Percentiles rank a stretch among this genome's conserved stretches.
These are phyloP conservation scores for Amphiura filiformis DNA, from an alignment of 35 echinoderm and acorn worm species.

Conservation along the genomic window DNA sequence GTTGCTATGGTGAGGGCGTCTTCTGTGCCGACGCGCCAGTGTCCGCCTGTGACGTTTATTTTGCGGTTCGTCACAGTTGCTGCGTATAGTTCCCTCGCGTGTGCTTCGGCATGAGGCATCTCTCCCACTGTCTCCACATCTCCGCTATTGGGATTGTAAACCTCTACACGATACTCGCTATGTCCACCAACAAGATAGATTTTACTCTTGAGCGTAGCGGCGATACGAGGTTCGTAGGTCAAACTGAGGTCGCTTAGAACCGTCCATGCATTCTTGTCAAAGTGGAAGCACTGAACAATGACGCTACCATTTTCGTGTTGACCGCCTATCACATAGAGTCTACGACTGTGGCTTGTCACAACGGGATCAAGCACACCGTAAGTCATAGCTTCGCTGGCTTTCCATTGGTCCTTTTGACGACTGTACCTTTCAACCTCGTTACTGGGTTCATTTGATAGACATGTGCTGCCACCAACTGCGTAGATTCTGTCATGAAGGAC, in stretches of 20 bases:
- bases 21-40: slow-evolving; percentile 87
- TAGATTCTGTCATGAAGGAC: slow-evolving; percentile 86
- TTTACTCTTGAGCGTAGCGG: slow-evolving; percentile 88
- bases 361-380: slow-evolving; percentile 93
- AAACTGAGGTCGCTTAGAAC: slow-evolving; percentile 59
- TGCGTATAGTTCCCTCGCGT: slow-evolving; percentile 90
- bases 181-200: slow-evolving; percentile 95
- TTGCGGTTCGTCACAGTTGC: slow-evolving; percentile 91
- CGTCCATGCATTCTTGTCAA: slow-evolving; percentile 92
- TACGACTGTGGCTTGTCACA: slow-evolving; percentile 77
- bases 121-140: slow-evolving; percentile 66
- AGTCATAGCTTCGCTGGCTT: slow-evolving; percentile 73
- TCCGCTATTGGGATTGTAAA: slow-evolving; percentile 92
- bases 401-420: slow-evolving; percentile 79
- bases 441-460: slow-evolving; percentile 51
- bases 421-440: slow-evolving; percentile 78
- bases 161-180: slow-evolving; percentile 89
- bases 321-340: slow-evolving; percentile 88
- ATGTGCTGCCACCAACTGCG: slow-evolving; percentile 72
- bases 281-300: slow-evolving; percentile 94
- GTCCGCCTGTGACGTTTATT: slow-evolving; percentile 89
- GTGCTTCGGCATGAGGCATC: slow-evolving; percentile 92
- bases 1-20: slow-evolving; percentile 94
- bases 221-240: slow-evolving; percentile 74
- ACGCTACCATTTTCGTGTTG: slow-evolving; percentile 61